Conservation (phyloP, 53 echinoderm and acorn worm genomes). For the Holothuria scabra region DNA sequence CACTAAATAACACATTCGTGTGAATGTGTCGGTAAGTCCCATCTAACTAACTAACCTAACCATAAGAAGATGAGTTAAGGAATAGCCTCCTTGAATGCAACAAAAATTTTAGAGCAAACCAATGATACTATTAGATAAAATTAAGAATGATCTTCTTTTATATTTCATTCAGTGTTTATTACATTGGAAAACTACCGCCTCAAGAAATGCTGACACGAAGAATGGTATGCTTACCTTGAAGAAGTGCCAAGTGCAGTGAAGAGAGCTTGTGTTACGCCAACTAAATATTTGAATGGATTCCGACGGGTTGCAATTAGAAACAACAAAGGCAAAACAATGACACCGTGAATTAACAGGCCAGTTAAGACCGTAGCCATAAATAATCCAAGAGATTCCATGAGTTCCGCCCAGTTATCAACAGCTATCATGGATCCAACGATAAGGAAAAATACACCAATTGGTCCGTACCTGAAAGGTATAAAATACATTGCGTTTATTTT, state of each 20-base stretch:
- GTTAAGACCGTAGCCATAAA: slow-evolving; percentile 89
- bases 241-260: slow-evolving; percentile 95
- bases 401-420: slow-evolving; percentile 83
- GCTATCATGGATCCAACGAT: slow-evolving; percentile 86
- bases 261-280: slow-evolving; percentile 74
- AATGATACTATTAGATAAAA: too few relatives aligned
- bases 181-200: too few relatives aligned
- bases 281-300: slow-evolving; percentile 79
- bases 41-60: too few relatives aligned
- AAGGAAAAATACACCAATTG: slow-evolving; percentile 90
- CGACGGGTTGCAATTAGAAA: slow-evolving; percentile 68
- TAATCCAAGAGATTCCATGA: slow-evolving; percentile 77
- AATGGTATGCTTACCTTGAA: slow-evolving; percentile 70
- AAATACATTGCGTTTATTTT: too few relatives aligned
- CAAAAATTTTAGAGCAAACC: too few relatives aligned
- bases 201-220: too few relatives aligned
- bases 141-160: too few relatives aligned
- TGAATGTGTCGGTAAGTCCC: too few relatives aligned
- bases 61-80: too few relatives aligned
- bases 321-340: slow-evolving; percentile 75
- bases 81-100: too few relatives aligned
- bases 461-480: slow-evolving; percentile 79
- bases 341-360: slow-evolving; percentile 82
- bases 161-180: too few relatives aligned
- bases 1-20: too few relatives aligned